Evolutionary conservation across 1,140 invertebrate species (phyloP).

Genomic region (Sminthurinus signatus): DNA sequence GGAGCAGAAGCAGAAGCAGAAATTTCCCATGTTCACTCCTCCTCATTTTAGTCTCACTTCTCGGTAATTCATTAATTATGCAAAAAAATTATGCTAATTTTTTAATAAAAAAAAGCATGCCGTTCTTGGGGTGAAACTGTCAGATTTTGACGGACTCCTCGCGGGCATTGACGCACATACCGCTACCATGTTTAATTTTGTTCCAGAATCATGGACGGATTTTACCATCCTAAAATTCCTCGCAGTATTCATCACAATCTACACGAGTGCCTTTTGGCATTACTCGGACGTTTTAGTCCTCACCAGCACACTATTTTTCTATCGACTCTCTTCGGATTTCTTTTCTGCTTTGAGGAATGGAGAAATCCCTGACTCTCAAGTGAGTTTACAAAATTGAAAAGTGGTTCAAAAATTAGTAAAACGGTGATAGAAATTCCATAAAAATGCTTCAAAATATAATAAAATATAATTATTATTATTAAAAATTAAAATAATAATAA

Average conservation of each 20-base stretch:
- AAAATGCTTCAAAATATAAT: too few relatives aligned
- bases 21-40: neutral
- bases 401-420: too few relatives aligned
- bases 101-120: too few relatives aligned
- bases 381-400: too few relatives aligned
- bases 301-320: neutral
- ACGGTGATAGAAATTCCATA: too few relatives aligned
- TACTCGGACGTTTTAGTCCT: constrained; percentile 2
- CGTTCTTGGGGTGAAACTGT: neutral
- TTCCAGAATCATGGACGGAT: neutral
- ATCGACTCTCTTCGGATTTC: neutral
- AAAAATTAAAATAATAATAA: too few relatives aligned
- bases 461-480: too few relatives aligned
- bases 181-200: neutral
- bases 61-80: too few relatives aligned
- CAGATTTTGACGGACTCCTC: neutral
- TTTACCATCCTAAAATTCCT: neutral
- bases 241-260: neutral
- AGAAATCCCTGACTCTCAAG: too few relatives aligned
- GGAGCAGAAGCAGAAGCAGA: too few relatives aligned
- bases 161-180: neutral
- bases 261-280: constrained; percentile 6
- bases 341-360: neutral
- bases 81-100: too few relatives aligned
- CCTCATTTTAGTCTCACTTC: too few relatives aligned